phyloP scores from a whole-genome alignment of 2,888 invertebrate species.

The Acleris sparsana region DNA sequence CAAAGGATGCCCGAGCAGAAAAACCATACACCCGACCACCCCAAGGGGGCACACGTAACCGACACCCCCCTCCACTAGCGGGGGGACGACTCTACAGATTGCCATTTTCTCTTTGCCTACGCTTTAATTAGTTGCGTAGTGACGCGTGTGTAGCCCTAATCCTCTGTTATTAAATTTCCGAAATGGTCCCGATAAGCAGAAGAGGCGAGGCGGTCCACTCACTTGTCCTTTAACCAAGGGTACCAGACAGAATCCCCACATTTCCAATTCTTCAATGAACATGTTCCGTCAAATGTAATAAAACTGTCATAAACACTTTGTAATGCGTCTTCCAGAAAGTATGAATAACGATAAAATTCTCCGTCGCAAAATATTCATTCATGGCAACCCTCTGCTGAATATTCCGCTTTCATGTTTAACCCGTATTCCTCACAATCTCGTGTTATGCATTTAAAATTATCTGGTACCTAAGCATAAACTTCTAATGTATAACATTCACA shows the following conservation, averaged over 20 bases:
- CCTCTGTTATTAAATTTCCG: constrained; percentile 73
- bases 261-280: constrained; percentile 20
- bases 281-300: constrained; percentile 35
- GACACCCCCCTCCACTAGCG: constrained; percentile 82
- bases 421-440: constrained; percentile 19
- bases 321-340: constrained; percentile 30
- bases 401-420: constrained; percentile 25
- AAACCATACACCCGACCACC: constrained; percentile 84
- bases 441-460: constrained; percentile 2
- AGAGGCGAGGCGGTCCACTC: constrained; percentile 14
- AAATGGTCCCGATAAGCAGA: constrained; percentile 40
- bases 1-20: constrained; percentile 85
- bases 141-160: constrained; percentile 81
- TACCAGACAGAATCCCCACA: constrained; percentile 18
- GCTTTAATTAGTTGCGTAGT: constrained; percentile 84
- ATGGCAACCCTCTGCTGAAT: constrained; percentile 24
- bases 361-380: constrained; percentile 35
- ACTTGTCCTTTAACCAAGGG: constrained; percentile 8
- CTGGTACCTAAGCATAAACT: constrained; percentile 6
- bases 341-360: constrained; percentile 36
- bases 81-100: constrained; percentile 83
- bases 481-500: background rate
- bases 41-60: constrained; percentile 84
- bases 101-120: constrained; percentile 84
- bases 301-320: constrained; percentile 41